A percentile compares a stretch with the other conserved stretches of the same genome.
Conservation (phyloP, 2,113 vertebrate species). For the Arvicanthis niloticus region DNA sequence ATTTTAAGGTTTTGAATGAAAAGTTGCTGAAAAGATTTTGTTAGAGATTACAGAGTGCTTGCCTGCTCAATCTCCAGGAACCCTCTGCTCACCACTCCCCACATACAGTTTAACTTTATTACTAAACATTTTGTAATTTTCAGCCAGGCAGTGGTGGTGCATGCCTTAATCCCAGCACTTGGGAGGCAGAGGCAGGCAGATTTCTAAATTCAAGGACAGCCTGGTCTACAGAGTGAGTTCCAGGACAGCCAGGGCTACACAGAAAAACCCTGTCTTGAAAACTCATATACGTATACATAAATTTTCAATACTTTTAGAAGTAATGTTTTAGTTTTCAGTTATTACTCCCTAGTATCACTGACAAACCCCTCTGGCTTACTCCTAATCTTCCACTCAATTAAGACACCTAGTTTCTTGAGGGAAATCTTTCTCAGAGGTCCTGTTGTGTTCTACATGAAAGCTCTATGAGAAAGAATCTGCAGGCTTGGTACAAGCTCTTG, state of each 20-base stretch:
- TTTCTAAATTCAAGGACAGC: too few species aligned
- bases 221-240: too few species aligned
- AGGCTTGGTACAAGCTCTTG: neutral
- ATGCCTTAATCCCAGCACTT: too few species aligned
- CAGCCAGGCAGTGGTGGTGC: too few species aligned
- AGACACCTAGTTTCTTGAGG: neutral
- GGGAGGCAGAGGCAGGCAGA: too few species aligned
- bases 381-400: neutral
- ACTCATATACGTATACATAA: too few species aligned
- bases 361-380: neutral
- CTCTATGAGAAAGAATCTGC: neutral
- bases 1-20: neutral
- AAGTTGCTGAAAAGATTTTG: neutral
- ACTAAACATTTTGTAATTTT: neutral
- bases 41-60: neutral
- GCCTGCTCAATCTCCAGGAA: neutral
- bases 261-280: too few species aligned
- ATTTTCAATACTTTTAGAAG: slow-evolving; percentile 10
- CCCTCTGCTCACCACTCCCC: too few species aligned
- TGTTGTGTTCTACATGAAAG: neutral
- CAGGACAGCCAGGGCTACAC: too few species aligned
- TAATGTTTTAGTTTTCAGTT: slow-evolving; percentile 34
- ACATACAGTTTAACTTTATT: slow-evolving; percentile 20
- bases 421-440: neutral
- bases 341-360: neutral